Conservation (phyloP, 2,113 vertebrate genomes). For the Anguilla rostrata region DNA sequence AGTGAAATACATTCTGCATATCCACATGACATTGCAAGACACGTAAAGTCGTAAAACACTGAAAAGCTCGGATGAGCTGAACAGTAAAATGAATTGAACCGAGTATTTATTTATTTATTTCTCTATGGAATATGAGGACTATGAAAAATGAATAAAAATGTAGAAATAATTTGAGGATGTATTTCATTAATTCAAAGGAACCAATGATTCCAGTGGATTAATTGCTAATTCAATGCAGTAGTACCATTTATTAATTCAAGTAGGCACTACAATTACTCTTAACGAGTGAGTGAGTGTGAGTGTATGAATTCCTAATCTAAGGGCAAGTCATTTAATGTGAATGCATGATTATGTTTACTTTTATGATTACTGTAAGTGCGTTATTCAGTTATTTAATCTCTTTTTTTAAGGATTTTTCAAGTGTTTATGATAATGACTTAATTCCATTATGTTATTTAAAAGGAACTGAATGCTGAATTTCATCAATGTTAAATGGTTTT, state of each 20-base stretch:
- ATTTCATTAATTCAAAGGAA: background rate
- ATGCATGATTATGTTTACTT: background rate
- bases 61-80: too few relatives aligned
- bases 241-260: background rate
- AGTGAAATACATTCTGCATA: too few relatives aligned
- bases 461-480: conserved; percentile 14
- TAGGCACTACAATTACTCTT: background rate
- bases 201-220: background rate
- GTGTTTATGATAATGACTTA: conserved; percentile 18
- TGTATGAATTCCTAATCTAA: background rate
- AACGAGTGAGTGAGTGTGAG: background rate
- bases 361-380: background rate
- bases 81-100: too few relatives aligned
- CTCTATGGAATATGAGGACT: background rate
- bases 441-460: background rate
- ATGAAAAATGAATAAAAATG: background rate
- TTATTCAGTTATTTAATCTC: background rate
- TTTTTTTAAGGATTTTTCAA: background rate
- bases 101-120: too few relatives aligned
- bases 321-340: background rate
- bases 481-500: background rate
- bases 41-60: too few relatives aligned
- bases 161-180: background rate
- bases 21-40: too few relatives aligned
- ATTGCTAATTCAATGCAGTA: background rate